Base-by-base conservation (phyloP, 2,797 vertebrate species). In the Anguilla marmorata region DNA sequence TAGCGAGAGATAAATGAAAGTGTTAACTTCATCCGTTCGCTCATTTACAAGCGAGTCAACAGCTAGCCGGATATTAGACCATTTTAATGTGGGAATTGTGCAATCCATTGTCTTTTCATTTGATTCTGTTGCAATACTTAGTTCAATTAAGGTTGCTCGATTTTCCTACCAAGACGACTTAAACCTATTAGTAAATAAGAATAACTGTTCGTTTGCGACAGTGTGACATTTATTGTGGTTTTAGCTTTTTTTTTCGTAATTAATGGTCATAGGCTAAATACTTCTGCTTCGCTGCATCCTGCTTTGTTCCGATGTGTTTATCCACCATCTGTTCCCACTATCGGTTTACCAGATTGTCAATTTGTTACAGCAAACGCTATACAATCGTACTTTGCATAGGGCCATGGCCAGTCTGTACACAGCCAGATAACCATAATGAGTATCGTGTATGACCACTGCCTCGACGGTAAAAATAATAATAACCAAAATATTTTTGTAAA, bases 11-110 rank as follows among this genome's bases (percentile, higher is more conserved):
- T 33, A 30, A 74, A 50, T 41, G 45, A 41, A 37, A 30, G 66
- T 60, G 48, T 58, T 76, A 14, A 63, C 30, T 56, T 56, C 63
- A 56, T 30, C 52, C 82, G 7, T 72, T 84, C 12, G 50, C 60
- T 85, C 33, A 54, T 85, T 84, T 84, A 54, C 5, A 85, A 58
- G 63, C 85, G 33, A 27, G 84, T 41, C 27, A 85, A 79, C 30
- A 21, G 14, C 52, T 27, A 45, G 50, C 74, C 66, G 72, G 41
- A 63, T 76, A 50, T 74, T 52, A 21, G 16, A 58, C 37, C 11
- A 72, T 85, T 85, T n/a, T 56, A 41, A n/a, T 4, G 19, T n/a
- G 50, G 16, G n/a, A 74, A 85, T 24, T n/a, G 5, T 6, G 21
- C n/a, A 50, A n/a, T 6, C 24, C 30, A 16, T 4, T 14, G 19